Base-by-base conservation (phyloP, 2,797 vertebrate genomes). In the Intellagama lesueurii region DNA sequence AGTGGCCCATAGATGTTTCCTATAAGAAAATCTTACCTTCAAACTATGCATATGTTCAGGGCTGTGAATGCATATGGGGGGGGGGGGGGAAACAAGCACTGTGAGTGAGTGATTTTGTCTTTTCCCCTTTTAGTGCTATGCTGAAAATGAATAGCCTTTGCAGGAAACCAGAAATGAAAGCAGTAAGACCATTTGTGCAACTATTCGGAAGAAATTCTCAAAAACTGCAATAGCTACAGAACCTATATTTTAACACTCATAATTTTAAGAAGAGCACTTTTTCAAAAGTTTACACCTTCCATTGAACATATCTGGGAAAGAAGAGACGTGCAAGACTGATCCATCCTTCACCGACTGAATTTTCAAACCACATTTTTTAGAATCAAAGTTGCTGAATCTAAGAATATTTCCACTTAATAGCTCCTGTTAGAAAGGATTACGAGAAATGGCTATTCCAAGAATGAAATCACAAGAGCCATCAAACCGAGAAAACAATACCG, bases 201-300 rank as follows among this genome's bases (percentile, higher is more conserved):
- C 17, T 56, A 78, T 84, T 11, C 81, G 77, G 64, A 56, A 69
- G 26, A 88, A 83, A 78, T 88, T 35, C n/a, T 88, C 60, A 78
- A 35, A 32, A 30, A 28, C 7, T 56, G 60, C 81, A 81, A 5
- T 40, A 76, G 56, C 44, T 83, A 22, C 87, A 68, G 22, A 6
- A 30, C 69, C 72, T 19, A 69, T 19, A 47, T 52, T 66, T 64
- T 52, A 49, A 77, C n/a, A 70, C 49, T 83, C 32, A 78, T 78
- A n/a, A 17, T 66, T 76, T 68, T 22, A 83, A 77, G 60, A 24
- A 30, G 9, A 78, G n/a, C 81, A 84, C 24, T 14, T 24, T 70
- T 83, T 78, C 14, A 30, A 60, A 70, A 8, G 7, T 47, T 30
- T 86, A 4, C 84, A 40, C 40, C 24, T 86, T 76, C 14, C 17